Base-by-base conservation (phyloP, 2,113 vertebrate genomes). In the Taurulus bubalis region DNA sequence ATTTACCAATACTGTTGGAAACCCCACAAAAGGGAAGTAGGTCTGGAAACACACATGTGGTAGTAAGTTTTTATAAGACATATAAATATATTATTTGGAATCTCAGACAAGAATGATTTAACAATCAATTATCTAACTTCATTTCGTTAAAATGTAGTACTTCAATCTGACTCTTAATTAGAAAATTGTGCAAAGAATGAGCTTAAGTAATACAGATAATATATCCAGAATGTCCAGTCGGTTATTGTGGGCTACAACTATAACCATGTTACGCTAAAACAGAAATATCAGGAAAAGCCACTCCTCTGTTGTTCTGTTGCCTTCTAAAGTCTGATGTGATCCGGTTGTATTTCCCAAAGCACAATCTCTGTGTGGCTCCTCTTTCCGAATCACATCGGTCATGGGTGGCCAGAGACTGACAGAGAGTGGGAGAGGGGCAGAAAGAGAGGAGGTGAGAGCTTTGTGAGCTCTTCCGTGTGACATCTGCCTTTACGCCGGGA, bases 371-470 rank as follows among this genome's bases (percentile, higher is more conserved):
- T 71, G 30, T 24, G 24, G 47, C 47, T 84, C 55, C 16, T 63
- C 34, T 77, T 55, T 77, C 76, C 77, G 38, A 42, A 68, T 74
- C 69, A 75, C 56, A 86, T 86, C 68, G 74, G 53, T 59, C 79
- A 82, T 0, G 1, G 47, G 34, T 64, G 20, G 30, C 15, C 2
- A 82, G 65, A 89, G 47, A 77, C 63, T 34, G 65, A 64, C 30
- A 24, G 20, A 59, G 38, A 55, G 42, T 32, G 45, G 36, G 53
- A 82, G 15, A 30, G 34, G 30, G 38, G 34, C 51, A 56, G 28
- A 30, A 59, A 55, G 9, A 67, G 28, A 64, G 28, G 15, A 3
- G 26, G 42, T 22, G 22, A 74, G 55, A 42, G 65, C 53, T 70
- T 62, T 78, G 60, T 28, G 11, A 55, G 34, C n/a, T 65, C 6